These are phyloP conservation scores for Clamator glandarius DNA, from an alignment of 2,797 vertebrate species.

Conservation along the genomic window DNA sequence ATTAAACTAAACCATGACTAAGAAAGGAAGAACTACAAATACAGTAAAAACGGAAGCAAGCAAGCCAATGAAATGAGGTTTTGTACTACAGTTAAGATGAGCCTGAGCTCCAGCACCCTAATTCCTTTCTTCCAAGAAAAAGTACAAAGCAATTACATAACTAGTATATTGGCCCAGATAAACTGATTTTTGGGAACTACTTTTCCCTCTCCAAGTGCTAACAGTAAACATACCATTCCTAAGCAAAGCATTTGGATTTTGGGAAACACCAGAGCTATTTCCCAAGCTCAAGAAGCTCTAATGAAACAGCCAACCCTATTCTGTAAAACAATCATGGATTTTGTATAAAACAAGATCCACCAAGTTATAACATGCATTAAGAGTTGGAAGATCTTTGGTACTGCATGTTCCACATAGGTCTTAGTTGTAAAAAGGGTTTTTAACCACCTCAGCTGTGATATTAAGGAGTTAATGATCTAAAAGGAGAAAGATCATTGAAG, in stretches of 20 bases:
- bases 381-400: neutral
- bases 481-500: neutral
- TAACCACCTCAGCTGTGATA: neutral
- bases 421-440: neutral
- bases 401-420: neutral
- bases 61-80: neutral
- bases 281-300: neutral
- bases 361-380: neutral
- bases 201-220: neutral
- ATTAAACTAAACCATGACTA: neutral
- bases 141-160: neutral
- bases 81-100: neutral
- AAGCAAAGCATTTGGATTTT: neutral
- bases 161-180: neutral
- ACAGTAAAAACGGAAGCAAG: neutral
- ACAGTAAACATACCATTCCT: neutral
- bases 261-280: neutral
- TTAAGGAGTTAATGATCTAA: neutral
- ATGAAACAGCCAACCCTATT: neutral
- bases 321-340: neutral
- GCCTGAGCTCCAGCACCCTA: neutral
- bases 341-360: neutral
- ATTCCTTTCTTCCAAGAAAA: neutral
- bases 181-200: neutral
- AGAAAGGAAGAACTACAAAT: neutral